phyloP scores from a whole-genome alignment of 1,140 invertebrate species.

The Pachyrhynchus sulphureomaculatus region DNA sequence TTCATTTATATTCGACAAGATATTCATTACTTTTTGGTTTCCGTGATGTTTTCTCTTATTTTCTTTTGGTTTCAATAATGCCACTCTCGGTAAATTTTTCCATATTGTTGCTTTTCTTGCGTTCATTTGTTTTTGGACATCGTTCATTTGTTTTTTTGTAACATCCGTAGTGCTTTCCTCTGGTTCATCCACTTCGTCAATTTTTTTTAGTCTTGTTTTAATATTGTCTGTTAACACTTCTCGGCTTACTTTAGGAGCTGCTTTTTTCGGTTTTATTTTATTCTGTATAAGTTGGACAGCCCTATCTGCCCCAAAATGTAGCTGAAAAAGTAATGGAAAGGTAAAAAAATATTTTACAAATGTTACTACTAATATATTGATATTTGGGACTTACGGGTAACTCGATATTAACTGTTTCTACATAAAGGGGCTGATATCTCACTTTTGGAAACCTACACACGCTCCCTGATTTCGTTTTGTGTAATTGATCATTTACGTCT shows the following conservation, averaged over 20 bases:
- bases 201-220: background rate
- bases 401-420: constrained; percentile 10
- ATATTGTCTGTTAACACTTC: constrained; percentile 14
- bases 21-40: constrained; percentile 4
- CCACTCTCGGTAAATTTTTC: background rate
- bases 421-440: constrained; percentile 5
- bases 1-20: constrained; percentile 12
- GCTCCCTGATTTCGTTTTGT: constrained; percentile 15
- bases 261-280: constrained; percentile 21
- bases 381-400: background rate
- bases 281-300: constrained; percentile 9
- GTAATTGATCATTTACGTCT: background rate
- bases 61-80: background rate
- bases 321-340: constrained; percentile 1
- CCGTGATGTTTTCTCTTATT: background rate
- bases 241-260: background rate
- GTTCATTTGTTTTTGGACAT: background rate
- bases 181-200: background rate
- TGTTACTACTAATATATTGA: background rate
- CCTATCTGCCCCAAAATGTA: constrained; percentile 11
- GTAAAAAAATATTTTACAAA: too few relatives aligned
- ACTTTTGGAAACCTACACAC: constrained; percentile 2
- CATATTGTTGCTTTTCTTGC: background rate
- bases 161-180: background rate
- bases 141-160: background rate